phyloP scores from a whole-genome alignment of 2,888 invertebrate genomes.

The Diaperis boleti region DNA sequence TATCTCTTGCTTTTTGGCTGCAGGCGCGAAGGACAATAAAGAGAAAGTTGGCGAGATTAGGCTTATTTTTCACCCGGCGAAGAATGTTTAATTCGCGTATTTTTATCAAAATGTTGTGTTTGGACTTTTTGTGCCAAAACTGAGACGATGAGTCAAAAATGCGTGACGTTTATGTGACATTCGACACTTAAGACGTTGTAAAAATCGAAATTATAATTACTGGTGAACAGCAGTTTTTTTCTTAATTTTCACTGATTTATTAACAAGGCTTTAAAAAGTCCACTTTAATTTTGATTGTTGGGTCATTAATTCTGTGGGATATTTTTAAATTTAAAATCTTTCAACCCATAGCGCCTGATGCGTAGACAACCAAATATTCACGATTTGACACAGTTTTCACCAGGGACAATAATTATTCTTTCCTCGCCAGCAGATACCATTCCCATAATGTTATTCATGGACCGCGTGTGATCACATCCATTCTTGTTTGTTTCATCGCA shows the following conservation, averaged over 20 bases:
- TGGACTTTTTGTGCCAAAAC: neutral
- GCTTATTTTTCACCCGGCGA: neutral
- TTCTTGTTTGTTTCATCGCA: slow-evolving; percentile 9
- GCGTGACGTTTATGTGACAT: neutral
- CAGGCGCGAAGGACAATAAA: slow-evolving; percentile 3
- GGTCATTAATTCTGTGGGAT: too few relatives aligned
- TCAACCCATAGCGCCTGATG: too few relatives aligned
- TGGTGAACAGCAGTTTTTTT: too few relatives aligned
- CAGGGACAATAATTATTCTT: too few relatives aligned
- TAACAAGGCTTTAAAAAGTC: too few relatives aligned
- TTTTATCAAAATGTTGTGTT: neutral
- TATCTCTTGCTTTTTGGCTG: slow-evolving; percentile 23
- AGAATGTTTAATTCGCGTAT: neutral
- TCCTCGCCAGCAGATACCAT: neutral
- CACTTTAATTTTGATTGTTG: too few relatives aligned
- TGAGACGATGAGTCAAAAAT: neutral
- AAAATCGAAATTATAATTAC: too few relatives aligned
- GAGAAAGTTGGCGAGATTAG: neutral
- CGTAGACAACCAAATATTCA: too few relatives aligned
- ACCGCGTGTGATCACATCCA: neutral
- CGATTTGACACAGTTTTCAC: too few relatives aligned
- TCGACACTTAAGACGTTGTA: neutral
- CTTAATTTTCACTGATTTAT: too few relatives aligned
- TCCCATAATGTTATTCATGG: neutral
- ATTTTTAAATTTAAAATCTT: too few relatives aligned